phyloP scores from a whole-genome alignment of 2,888 invertebrate species.

The Hemithea aestivaria region DNA sequence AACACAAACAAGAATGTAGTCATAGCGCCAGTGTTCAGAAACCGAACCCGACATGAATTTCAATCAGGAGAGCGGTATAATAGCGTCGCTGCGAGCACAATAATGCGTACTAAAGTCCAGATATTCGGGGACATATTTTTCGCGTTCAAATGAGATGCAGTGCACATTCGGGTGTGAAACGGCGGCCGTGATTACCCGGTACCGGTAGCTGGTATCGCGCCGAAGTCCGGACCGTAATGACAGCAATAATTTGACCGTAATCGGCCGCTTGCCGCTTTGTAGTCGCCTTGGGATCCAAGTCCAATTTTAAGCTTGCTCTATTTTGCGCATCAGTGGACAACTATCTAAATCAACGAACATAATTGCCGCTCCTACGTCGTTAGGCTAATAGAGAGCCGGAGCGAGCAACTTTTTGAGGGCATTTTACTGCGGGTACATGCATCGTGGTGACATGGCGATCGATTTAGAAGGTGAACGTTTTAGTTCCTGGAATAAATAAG shows the following conservation, averaged over 20 bases:
- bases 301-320: conserved; percentile 68
- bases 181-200: conserved; percentile 53
- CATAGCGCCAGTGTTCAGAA: conserved; percentile 7
- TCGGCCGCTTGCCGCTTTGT: conserved; percentile 60
- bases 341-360: conserved; percentile 65
- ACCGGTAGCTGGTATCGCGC: conserved; percentile 37
- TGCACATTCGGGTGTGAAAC: conserved; percentile 43
- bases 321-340: conserved; percentile 69
- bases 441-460: conserved; percentile 21
- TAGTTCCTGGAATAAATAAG: too few relatives aligned
- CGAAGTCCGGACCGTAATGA: conserved; percentile 63
- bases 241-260: conserved; percentile 74
- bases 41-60: conserved; percentile 17
- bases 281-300: conserved; percentile 69
- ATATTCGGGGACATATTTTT: conserved; percentile 27
- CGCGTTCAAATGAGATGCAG: conserved; percentile 46
- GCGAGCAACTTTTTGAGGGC: conserved; percentile 12
- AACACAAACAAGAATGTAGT: conserved; percentile 3
- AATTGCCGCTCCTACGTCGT: conserved; percentile 55
- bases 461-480: too few relatives aligned
- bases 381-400: conserved; percentile 42
- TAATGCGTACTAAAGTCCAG: conserved; percentile 23
- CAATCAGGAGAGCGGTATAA: conserved; percentile 13
- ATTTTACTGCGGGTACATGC: conserved; percentile 27
- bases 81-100: conserved; percentile 8